Percentiles rank a stretch among this genome's conserved stretches.
Evolutionary conservation across 2,888 invertebrate genomes (phyloP).

Genomic region (Idaea aversata): DNA sequence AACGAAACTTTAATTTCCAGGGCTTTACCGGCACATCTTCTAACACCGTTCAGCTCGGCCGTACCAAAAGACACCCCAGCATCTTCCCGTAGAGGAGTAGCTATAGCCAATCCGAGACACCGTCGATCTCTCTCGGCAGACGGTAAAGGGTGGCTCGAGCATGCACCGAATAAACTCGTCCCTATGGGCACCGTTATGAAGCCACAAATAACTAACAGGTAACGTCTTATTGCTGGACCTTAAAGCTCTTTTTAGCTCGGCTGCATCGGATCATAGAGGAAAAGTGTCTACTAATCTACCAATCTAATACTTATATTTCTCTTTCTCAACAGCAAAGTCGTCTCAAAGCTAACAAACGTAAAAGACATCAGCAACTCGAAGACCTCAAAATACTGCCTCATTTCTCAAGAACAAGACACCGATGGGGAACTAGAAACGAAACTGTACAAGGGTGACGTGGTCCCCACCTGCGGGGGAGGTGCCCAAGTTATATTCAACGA

Average conservation of each 20-base stretch:
- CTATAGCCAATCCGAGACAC: conserved; percentile 86
- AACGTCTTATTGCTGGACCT: background rate
- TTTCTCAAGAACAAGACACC: conserved; percentile 94
- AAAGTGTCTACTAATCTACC: no score
- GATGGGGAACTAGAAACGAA: conserved; percentile 97
- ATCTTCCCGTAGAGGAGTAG: conserved; percentile 80
- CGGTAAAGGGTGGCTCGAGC: conserved; percentile 91
- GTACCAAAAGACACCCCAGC: conserved; percentile 52
- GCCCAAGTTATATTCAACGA: conserved; percentile 97
- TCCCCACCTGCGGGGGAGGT: conserved; percentile 96
- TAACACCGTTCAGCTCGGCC: conserved; percentile 65
- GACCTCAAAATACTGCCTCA: conserved; percentile 93
- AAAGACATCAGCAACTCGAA: conserved; percentile 86
- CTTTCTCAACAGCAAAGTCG: conserved; percentile 82
- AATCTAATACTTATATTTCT: background rate
- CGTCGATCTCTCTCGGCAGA: conserved; percentile 91
- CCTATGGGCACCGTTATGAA: conserved; percentile 95
- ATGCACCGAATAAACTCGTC: conserved; percentile 88
- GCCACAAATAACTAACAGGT: conserved; percentile 85
- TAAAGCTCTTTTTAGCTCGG: no score
- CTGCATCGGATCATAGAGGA: no score
- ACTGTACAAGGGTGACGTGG: conserved; percentile 95
- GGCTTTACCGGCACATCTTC: conserved; percentile 66
- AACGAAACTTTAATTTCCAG: conserved; percentile 24
- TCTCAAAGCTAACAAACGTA: conserved; percentile 89